Conservation (phyloP, 2,113 vertebrate species). For the Passer montanus region DNA sequence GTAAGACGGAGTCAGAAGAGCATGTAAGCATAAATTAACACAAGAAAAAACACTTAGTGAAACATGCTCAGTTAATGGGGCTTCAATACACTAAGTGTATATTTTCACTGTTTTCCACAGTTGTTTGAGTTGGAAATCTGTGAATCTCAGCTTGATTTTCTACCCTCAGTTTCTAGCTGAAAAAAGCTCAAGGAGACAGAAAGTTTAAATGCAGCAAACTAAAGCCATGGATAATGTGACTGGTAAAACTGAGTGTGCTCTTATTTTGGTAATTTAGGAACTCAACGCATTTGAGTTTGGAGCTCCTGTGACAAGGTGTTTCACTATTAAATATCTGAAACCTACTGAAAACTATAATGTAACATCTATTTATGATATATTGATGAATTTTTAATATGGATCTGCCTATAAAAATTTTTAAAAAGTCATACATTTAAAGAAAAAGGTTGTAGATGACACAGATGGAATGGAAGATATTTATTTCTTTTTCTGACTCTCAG, state of each 20-base stretch:
- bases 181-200: background rate
- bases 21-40: background rate
- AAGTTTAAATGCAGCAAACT: background rate
- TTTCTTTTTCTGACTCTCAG: background rate
- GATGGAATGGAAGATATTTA: background rate
- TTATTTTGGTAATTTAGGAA: background rate
- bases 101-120: background rate
- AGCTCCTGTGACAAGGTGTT: background rate
- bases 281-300: background rate
- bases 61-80: background rate
- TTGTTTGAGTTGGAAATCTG: background rate
- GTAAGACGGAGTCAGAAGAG: background rate
- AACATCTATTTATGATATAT: background rate
- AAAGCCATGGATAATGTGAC: background rate
- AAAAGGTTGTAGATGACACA: background rate
- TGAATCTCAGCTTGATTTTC: background rate
- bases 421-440: background rate
- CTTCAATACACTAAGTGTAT: fast-evolving
- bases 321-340: background rate
- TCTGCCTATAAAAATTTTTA: background rate
- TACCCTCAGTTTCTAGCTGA: background rate
- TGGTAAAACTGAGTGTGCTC: background rate
- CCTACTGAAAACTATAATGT: background rate
- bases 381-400: background rate
- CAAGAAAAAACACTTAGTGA: background rate